Base-by-base conservation (phyloP, 1,140 invertebrate genomes). In the Drosophila burlai region DNA sequence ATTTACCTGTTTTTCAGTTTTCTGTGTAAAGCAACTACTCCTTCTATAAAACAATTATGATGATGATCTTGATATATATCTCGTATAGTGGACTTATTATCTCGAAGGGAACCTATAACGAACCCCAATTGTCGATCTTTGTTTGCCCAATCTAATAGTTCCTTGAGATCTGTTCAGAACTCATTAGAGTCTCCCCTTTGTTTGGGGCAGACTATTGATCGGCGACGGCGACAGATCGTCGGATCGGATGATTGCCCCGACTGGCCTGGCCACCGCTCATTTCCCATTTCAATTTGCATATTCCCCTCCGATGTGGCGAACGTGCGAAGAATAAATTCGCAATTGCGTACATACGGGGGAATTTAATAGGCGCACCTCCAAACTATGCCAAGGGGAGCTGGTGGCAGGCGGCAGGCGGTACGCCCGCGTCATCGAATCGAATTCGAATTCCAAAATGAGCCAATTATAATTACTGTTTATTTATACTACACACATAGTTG, bases 401-500 rank as follows among this genome's bases (percentile, higher is more conserved):
- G 15, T 16, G 38, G 34, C 34, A 42, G 47, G 15, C 13, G 31
- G 24, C 4, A 45, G n/a, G 42, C 42, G 43, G 43, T 34, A 38
- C 34, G 52, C 34, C 21, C 21, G 42, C 58, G 68, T 73, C 76
- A 55, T 63, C 49, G 42, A 65, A 64, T 68, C 72, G 60, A 65
- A 66, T 77, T 77, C 67, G 69, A 85, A 71, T 73, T 49, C 54
- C 68, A 80, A 85, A 82, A 73, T 50, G 52, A 66, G 66, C 75
- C 83, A 82, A 85, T 69, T 77, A 77, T 77, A 77, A 78, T 85
- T 79, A 87, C 77, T 85, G 80, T 86, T 86, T 85, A 80, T 83
- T 85, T 85, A 81, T 76, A 49, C 47, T 72, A 68, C 8, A 21
- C 36, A 36, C 34, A 38, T 46, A 66, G 29, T 55, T 65, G 50